Percentiles rank a stretch among this genome's conserved stretches.
Evolutionary conservation across 2,797 vertebrate species (phyloP).

Genomic region (Notoglanidium macrostoma): DNA sequence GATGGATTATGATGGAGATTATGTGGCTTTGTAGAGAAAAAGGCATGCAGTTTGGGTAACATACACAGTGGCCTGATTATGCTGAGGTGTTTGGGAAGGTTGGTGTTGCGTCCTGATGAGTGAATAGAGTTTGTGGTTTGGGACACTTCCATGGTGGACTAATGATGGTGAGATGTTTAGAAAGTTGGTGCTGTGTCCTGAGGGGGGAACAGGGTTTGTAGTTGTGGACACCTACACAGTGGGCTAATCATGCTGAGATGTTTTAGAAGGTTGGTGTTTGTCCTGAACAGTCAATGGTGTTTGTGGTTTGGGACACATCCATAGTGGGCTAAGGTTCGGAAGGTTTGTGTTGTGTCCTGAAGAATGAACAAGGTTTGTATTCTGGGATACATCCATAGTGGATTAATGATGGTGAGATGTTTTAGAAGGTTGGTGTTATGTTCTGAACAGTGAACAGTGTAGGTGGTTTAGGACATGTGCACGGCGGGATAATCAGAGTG

Average conservation of each 20-base stretch:
- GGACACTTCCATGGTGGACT: not conserved
- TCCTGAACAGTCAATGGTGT: too few species aligned
- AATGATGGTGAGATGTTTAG: too few species aligned
- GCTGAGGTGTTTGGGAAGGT: not conserved
- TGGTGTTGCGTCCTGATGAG: not conserved
- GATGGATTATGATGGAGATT: not conserved
- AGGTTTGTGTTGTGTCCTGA: not conserved
- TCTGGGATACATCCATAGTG: not conserved
- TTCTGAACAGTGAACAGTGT: too few species aligned
- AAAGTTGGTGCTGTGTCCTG: not conserved
- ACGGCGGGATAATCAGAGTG: not conserved
- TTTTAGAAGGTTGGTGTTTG: not conserved
- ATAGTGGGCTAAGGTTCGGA: not conserved
- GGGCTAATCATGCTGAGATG: not conserved
- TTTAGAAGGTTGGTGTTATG: not conserved
- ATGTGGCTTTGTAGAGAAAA: not conserved
- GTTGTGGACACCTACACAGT: too few species aligned
- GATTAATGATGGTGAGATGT: too few species aligned
- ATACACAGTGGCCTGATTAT: not conserved
- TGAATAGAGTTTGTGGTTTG: not conserved
- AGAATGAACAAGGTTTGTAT: not conserved
- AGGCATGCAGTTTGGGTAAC: not conserved
- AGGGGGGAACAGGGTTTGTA: not conserved
- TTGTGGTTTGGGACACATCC: not conserved
- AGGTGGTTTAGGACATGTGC: not conserved